Evolutionary conservation across 2,888 invertebrate species (phyloP).

Genomic region (Spicauda simplicius): DNA sequence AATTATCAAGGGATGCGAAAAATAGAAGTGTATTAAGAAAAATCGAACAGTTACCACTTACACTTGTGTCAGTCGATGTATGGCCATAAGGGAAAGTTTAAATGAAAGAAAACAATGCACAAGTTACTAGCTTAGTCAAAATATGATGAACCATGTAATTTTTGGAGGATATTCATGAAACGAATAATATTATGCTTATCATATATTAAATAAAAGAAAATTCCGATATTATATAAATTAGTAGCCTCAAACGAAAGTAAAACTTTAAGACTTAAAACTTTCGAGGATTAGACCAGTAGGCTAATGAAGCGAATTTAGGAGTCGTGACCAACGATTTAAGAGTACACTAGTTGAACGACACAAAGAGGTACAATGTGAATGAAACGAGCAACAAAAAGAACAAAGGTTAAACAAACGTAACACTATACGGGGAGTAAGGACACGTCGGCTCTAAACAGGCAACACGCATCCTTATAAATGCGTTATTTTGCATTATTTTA

Average conservation of each 20-base stretch:
- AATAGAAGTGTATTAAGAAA: neutral
- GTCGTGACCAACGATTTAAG: neutral
- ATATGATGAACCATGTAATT: too few species aligned
- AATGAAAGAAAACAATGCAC: too few species aligned
- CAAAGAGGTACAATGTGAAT: conserved; percentile 19
- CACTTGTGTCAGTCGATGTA: too few species aligned
- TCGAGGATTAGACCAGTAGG: neutral
- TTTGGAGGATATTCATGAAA: neutral
- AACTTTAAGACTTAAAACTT: too few species aligned
- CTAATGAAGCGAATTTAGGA: neutral
- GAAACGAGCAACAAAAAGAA: conserved; percentile 24
- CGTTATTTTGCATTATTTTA: neutral
- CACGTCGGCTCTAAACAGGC: neutral
- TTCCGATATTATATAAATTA: too few species aligned
- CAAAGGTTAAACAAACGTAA: conserved; percentile 34
- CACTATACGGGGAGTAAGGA: conserved; percentile 25
- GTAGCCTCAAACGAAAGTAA: too few species aligned
- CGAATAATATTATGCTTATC: too few species aligned
- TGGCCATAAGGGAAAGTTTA: too few species aligned
- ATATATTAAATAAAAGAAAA: too few species aligned
- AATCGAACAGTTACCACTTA: too few species aligned
- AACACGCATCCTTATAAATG: conserved; percentile 10
- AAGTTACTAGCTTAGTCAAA: too few species aligned
- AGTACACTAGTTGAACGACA: neutral
- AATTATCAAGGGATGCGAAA: neutral